A percentile compares a stretch with the other conserved stretches of the same genome.
phyloP scores from a whole-genome alignment of 2,113 vertebrate genomes.

The Neoarius graeffei region DNA sequence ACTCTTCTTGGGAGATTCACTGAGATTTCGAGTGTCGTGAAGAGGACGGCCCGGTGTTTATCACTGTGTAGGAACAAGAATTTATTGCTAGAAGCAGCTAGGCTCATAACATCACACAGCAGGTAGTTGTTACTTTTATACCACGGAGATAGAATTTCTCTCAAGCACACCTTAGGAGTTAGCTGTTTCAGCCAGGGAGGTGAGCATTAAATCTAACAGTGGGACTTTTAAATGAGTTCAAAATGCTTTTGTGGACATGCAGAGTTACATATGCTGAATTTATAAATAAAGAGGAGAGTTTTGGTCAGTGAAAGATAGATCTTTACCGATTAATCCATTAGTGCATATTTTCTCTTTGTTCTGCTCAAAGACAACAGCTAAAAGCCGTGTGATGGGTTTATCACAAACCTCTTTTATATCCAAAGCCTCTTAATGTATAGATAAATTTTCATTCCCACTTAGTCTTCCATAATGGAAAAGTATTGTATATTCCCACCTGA shows the following conservation, averaged over 20 bases:
- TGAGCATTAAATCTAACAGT: background rate
- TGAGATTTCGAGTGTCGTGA: constrained; percentile 12
- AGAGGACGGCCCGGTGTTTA: constrained; percentile 15
- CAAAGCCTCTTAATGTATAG: too few species aligned
- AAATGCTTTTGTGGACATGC: background rate
- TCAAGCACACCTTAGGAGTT: constrained; percentile 16
- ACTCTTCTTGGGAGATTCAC: constrained; percentile 31
- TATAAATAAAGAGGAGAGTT: background rate
- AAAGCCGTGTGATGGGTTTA: too few species aligned
- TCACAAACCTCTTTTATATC: too few species aligned
- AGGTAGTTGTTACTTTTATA: constrained; percentile 1
- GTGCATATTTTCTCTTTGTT: background rate
- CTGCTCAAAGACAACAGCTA: background rate
- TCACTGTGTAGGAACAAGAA: constrained; percentile 15
- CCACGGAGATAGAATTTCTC: background rate
- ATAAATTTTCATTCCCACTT: too few species aligned
- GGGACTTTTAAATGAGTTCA: background rate
- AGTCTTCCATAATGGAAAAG: too few species aligned
- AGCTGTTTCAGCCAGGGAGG: background rate
- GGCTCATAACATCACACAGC: constrained; percentile 3
- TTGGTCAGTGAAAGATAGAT: background rate
- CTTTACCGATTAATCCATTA: background rate
- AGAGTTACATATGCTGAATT: background rate
- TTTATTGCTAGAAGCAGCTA: constrained; percentile 1
- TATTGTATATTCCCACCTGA: too few species aligned